Evolutionary conservation across 2,888 invertebrate species (phyloP), one percentile per base, ranked within the genome.

Genomic region (Petrolisthes manimaculis): DNA sequence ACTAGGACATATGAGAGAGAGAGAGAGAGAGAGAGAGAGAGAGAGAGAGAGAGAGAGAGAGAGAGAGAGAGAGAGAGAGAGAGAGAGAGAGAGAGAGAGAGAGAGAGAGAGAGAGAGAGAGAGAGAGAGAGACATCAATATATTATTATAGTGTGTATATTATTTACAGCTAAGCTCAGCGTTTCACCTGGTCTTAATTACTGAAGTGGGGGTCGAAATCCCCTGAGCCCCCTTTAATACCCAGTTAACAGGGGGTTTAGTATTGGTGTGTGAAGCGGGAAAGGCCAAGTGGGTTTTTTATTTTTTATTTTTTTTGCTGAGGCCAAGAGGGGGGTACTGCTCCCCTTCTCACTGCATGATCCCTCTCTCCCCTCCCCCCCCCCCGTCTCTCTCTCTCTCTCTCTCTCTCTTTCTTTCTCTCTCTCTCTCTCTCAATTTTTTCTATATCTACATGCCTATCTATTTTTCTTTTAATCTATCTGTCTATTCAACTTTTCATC

Each of bases 351-450:
- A 18, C 51, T 78, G 18, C 67, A 67, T 18, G 12, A 12, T 67
- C 67, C 21, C 77, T 77, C 77, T 37, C 80, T 80, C 56, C 55
- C 80, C 55, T 55, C 55, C 80, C 55, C 55, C 54, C 56, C 55
- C 80, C 55, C 56, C 55, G 54, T 80, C 80, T 80, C 80, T 80
- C 80, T 54, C 80, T 80, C 80, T 80, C 55, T 80, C 80, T 80
- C 80, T 80, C 80, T 80, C 80, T 80, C 80, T 80, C 80, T 80
- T 55, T 54, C 80, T 80, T 55, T 80, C 55, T 80, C 80, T 80
- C 80, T 80, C 80, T 80, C 80, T 80, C 80, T 80, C 80, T 80
- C 80, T 54, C 80, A 55, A n/a, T 67, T 18, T 67, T 12, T 24
- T 12, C 21, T 21, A 18, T 21, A n/a, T 21, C 37, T 24, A 12